Evolutionary conservation across 2,797 vertebrate species (phyloP).

Genomic region (Periparus ater): DNA sequence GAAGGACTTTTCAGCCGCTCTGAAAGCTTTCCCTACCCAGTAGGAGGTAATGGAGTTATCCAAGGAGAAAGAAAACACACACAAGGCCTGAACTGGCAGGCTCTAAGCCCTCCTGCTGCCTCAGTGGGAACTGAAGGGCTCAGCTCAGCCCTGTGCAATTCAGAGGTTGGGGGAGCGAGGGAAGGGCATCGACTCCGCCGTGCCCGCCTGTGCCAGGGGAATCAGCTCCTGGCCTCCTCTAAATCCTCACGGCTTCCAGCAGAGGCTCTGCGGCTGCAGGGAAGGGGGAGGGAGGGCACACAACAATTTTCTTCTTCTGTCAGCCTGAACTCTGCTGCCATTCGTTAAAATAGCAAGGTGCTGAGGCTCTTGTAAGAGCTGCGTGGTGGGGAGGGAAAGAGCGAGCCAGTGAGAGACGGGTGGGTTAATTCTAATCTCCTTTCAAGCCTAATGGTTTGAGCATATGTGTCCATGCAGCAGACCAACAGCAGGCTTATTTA

Average conservation of each 20-base stretch:
- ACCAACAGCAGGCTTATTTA: slow-evolving; percentile 72
- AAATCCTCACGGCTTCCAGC: neutral
- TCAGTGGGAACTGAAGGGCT: neutral
- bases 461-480: slow-evolving; percentile 69
- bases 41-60: neutral
- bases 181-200: neutral
- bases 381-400: neutral
- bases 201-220: neutral
- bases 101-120: neutral
- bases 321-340: slow-evolving; percentile 22
- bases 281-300: neutral
- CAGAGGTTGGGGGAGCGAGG: neutral
- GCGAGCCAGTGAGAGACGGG: neutral
- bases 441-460: slow-evolving; percentile 69
- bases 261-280: neutral
- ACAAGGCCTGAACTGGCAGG: neutral
- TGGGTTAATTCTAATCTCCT: slow-evolving; percentile 69
- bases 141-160: slow-evolving; percentile 1
- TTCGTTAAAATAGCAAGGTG: neutral
- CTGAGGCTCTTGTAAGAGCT: slow-evolving; percentile 11
- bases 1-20: slow-evolving; percentile 3
- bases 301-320: neutral
- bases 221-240: neutral
- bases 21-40: neutral
- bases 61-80: neutral